Evolutionary conservation across 2,888 invertebrate genomes (phyloP).

Genomic region (Schrankia costaestrigalis): DNA sequence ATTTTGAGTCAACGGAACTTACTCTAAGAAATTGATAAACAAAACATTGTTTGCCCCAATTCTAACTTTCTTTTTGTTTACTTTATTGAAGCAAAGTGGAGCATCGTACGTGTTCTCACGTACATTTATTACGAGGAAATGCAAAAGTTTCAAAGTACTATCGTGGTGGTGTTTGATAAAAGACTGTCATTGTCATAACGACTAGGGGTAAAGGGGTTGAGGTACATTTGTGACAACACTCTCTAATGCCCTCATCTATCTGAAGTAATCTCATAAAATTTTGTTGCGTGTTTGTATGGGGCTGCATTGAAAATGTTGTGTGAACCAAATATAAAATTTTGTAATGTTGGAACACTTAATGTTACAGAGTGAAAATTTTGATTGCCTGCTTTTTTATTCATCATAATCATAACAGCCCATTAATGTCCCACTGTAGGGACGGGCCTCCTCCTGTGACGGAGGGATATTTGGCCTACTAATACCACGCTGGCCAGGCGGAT

Average conservation of each 20-base stretch:
- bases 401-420: too few relatives aligned
- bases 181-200: constrained; percentile 46
- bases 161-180: constrained; percentile 45
- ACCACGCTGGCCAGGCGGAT: too few relatives aligned
- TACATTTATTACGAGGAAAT: constrained; percentile 23
- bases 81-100: constrained; percentile 1
- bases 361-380: too few relatives aligned
- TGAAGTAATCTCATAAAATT: constrained; percentile 54
- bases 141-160: constrained; percentile 45
- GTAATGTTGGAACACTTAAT: too few relatives aligned
- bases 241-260: constrained; percentile 54
- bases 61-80: background rate
- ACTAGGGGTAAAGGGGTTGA: constrained; percentile 45
- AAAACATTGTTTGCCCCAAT: background rate
- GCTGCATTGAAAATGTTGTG: constrained; percentile 10
- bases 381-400: too few relatives aligned
- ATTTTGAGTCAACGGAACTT: too few relatives aligned
- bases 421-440: too few relatives aligned
- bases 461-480: too few relatives aligned
- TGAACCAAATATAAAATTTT: too few relatives aligned
- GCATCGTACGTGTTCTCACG: constrained; percentile 20
- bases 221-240: constrained; percentile 51
- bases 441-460: too few relatives aligned
- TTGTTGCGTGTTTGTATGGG: constrained; percentile 36
- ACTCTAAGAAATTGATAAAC: too few relatives aligned